phyloP scores from a whole-genome alignment of 1,140 invertebrate species.

The Idris sp. region DNA sequence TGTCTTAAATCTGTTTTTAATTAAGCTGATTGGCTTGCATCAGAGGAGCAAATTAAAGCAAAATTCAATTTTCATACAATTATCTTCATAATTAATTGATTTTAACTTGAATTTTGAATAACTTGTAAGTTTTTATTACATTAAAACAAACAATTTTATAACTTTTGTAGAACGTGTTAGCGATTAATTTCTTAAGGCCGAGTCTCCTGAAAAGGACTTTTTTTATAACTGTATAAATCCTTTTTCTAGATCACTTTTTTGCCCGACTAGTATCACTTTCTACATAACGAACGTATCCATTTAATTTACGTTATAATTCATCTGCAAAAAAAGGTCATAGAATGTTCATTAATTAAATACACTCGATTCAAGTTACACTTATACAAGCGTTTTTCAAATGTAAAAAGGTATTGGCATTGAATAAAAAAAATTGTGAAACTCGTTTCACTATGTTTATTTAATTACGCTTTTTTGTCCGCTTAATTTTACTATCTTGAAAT shows the following conservation, averaged over 20 bases:
- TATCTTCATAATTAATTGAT: no score
- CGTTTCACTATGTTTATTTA: conserved; percentile 45
- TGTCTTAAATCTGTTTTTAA: no score
- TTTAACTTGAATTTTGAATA: no score
- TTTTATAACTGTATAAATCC: conserved; percentile 7
- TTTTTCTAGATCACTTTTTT: conserved; percentile 14
- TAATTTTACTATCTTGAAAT: conserved; percentile 39
- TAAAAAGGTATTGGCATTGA: conserved; percentile 11
- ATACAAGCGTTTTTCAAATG: conserved; percentile 30
- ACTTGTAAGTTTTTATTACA: no score
- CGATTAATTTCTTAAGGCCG: no score
- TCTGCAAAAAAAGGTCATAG: conserved; percentile 24
- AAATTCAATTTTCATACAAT: no score
- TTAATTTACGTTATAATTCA: conserved; percentile 28
- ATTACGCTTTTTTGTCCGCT: conserved; percentile 37
- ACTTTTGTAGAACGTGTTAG: no score
- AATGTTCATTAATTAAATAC: conserved; percentile 47
- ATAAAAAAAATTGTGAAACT: conserved; percentile 52
- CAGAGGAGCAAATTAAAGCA: no score
- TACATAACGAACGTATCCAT: conserved; percentile 28
- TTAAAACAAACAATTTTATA: no score
- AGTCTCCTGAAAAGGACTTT: no score
- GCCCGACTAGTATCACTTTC: conserved; percentile 12
- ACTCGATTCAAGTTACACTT: conserved; percentile 32
- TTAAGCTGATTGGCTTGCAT: no score